Evolutionary conservation across 1,140 invertebrate species (phyloP), one percentile per base, ranked within the genome.

Genomic region (Penaeus chinensis): DNA sequence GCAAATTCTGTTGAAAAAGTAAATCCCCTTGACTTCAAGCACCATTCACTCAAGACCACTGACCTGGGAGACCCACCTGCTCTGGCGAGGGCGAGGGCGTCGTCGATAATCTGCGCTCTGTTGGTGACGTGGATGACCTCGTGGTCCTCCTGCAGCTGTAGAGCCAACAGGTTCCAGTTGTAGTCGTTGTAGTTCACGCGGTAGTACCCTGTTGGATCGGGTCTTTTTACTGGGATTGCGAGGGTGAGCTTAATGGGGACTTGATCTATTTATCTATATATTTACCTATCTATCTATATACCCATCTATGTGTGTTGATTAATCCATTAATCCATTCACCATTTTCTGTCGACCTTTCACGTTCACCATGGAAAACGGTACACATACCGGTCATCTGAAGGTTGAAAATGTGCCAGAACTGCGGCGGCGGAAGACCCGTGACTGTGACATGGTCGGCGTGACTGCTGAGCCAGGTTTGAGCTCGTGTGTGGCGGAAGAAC

Each of bases 401-500:
- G 32, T 83, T 83, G 24, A 83, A 61, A 47, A 83, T 83, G n/a
- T 61, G 47, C 81, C 81, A 83, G 4, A 61, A 19, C 42, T 78
- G 27, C 11, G 63, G n/a, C 24, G 61, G 24, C 69, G 81, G 81
- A 13, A 83, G 42, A 8, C 81, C 81, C 42, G 71, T 74, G 13
- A 74, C 71, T 74, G 27, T 74, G 18, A 74, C 71, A 24, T 74
- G 71, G 42, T 74, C n/a, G n/a, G 71, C 71, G 4, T 74, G 71
- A 24, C 42, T 74, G 71, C 71, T 74, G 42, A 83, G 65, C 96
- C 96, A 97, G 0, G 94, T 91, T 32, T 93, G 93, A 0, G 96
- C 95, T 62, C 93, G 93, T 1, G 96, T 96, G 19, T 93, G 93
- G n/a, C 93, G 92, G 90, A 96, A 96, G 90, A 95, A 93, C 8